Base-by-base conservation (phyloP, 2,888 invertebrate species). In the Teinopalpus imperialis region DNA sequence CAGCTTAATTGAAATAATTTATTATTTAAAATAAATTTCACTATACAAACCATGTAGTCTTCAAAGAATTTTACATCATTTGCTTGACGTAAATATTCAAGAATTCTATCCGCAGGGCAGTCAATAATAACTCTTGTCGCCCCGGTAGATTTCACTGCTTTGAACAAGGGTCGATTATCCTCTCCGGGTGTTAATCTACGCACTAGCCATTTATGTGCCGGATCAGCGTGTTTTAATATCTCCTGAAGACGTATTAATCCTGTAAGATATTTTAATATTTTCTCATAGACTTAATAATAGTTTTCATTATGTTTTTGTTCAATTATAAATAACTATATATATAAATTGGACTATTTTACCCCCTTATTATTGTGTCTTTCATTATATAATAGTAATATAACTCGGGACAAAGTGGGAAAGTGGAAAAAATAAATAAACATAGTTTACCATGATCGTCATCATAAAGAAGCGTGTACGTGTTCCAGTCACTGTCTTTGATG, bases 61-160 rank as follows among this genome's bases (percentile, higher is more conserved):
- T 93, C 94, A 69, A 97, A 91, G 81, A 97, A 92, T 57, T 95
- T 95, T 7, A 97, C 92, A 73, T 96, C 94, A 54, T 92, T 91
- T 0, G 97, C 97, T 76, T 97, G 95, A 30, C 90, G 89, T 12
- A 95, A 69, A 34, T 95, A 90, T 1, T 90, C 82, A 1, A 92
- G 63, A 7, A 96, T 88, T 62, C 92, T 92, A 4, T 94, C 91
- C 0, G 92, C 81, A 0, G 92, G 90, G 60, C 96, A 95, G 67
- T 96, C 96, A 5, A 97, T 67, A 2, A 97, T 90, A 7, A 97
- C 91, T 59, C 93, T 92, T 35, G 91, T 92, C 57, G 93, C 93
- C 1, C 92, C 91, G 0, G 92, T 90, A 5, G 90, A 87, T 60
- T 93, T 93, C 27, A 97, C 90, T 51, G 93, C 91, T 71, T 97